A percentile compares a stretch with the other conserved stretches of the same genome.
These are phyloP conservation scores for Heliconius aoede DNA, from an alignment of 2,888 invertebrate species.

Conservation along the genomic window DNA sequence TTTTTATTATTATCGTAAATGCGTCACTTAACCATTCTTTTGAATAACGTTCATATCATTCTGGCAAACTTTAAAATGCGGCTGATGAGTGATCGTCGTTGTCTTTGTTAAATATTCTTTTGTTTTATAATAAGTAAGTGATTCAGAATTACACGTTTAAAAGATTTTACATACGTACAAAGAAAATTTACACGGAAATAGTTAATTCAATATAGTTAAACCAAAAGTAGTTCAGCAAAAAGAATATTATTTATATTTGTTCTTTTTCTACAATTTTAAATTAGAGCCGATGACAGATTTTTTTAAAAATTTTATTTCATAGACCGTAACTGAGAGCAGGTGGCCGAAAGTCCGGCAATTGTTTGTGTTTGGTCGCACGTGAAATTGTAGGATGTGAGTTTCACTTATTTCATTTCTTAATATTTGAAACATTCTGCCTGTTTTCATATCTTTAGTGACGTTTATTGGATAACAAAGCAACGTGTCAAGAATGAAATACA, in stretches of 20 bases:
- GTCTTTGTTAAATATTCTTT: not conserved
- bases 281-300: not conserved
- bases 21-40: not conserved
- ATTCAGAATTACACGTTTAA: not conserved
- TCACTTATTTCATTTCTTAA: conserved; percentile 34
- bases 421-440: not conserved
- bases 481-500: too few species aligned
- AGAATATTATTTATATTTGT: not conserved
- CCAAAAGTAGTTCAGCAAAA: too few species aligned
- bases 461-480: too few species aligned
- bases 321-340: conserved; percentile 46
- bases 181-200: not conserved
- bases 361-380: conserved; percentile 47
- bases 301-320: not conserved
- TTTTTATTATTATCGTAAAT: not conserved
- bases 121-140: conserved; percentile 15
- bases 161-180: not conserved
- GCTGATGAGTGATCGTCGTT: not conserved
- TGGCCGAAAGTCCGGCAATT: conserved; percentile 42
- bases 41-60: not conserved
- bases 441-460: not conserved
- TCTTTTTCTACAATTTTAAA: not conserved
- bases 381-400: conserved; percentile 50
- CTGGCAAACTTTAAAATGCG: not conserved
- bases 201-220: too few species aligned